Evolutionary conservation across 37 sponge, comb jelly and placozoan genomes (phyloP).

Genomic region (Beroe ovata): DNA sequence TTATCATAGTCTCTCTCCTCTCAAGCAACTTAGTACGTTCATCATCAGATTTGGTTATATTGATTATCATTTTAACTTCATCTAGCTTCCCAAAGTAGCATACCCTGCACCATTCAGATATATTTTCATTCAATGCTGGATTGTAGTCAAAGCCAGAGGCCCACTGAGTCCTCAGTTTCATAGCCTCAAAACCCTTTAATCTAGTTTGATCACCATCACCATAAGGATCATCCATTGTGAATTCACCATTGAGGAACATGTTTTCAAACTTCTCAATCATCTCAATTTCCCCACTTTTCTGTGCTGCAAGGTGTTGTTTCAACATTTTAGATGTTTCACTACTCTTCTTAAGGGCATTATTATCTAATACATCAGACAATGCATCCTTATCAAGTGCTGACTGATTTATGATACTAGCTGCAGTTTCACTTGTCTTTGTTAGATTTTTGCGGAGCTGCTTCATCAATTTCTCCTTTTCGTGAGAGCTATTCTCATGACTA

Average conservation of each 20-base stretch:
- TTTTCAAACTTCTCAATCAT: background rate
- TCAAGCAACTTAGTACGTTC: background rate
- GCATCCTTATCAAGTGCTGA: background rate
- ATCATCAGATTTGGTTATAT: background rate
- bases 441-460: background rate
- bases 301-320: slow-evolving; percentile 2
- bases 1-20: slow-evolving; percentile 47
- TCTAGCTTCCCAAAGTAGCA: background rate
- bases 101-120: slow-evolving; percentile 34
- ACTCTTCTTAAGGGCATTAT: background rate
- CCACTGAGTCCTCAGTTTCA: slow-evolving; percentile 29
- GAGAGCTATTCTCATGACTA: no score
- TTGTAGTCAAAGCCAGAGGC: slow-evolving; percentile 61
- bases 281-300: background rate
- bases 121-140: background rate
- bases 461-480: background rate
- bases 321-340: background rate
- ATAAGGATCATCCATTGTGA: background rate
- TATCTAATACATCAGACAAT: background rate
- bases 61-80: background rate
- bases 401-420: background rate
- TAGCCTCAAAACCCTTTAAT: background rate
- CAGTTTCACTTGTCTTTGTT: background rate
- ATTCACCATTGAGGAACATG: background rate
- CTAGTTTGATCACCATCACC: slow-evolving; percentile 46